These are phyloP conservation scores for Conus betulinus DNA, from an alignment of 1,140 invertebrate genomes.

Conservation along the genomic window DNA sequence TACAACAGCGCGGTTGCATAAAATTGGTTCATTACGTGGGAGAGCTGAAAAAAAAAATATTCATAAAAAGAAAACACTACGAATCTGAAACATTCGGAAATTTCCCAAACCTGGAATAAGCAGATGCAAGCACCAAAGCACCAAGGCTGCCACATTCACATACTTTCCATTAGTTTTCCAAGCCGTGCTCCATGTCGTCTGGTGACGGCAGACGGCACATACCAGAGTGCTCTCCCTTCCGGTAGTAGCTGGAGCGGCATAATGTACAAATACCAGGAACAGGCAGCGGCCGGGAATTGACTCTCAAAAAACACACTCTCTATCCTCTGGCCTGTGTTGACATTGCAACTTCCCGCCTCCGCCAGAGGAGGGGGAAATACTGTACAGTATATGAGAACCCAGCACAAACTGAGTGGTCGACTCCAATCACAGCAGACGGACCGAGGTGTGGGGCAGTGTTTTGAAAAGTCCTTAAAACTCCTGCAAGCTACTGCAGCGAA, in stretches of 20 bases:
- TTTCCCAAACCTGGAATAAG: no score
- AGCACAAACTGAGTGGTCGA: no score
- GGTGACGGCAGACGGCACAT: neutral
- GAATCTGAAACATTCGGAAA: no score
- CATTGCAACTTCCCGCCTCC: neutral
- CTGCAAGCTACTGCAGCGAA: neutral
- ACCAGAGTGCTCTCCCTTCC: neutral
- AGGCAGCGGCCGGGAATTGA: neutral
- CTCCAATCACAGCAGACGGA: neutral
- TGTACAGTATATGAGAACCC: neutral
- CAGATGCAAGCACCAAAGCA: no score
- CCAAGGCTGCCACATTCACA: no score
- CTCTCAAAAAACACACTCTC: neutral
- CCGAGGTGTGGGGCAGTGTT: neutral
- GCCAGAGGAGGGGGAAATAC: neutral
- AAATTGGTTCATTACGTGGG: no score
- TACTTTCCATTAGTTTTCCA: no score
- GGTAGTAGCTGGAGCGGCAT: no score
- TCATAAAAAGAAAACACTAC: no score
- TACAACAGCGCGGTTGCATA: no score
- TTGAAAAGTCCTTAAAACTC: neutral
- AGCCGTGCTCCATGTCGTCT: neutral
- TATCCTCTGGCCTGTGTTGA: neutral
- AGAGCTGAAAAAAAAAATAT: no score
- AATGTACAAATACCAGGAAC: neutral